phyloP scores from a whole-genome alignment of 2,888 invertebrate species.

The Tridacna crocea region DNA sequence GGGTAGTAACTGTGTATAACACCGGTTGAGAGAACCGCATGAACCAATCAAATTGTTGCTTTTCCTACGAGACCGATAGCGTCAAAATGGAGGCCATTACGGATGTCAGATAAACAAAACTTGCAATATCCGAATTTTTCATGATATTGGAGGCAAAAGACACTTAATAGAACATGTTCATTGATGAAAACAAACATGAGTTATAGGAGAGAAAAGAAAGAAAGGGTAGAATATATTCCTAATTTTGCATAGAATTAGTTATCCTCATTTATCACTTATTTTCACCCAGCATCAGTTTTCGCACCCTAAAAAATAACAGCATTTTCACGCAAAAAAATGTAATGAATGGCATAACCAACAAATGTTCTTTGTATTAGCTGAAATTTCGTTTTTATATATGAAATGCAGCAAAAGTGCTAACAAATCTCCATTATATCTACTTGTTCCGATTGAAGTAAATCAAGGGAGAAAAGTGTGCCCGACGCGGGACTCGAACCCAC shows the following conservation, averaged over 20 bases:
- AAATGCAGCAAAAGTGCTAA: too few relatives aligned
- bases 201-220: neutral
- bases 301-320: neutral
- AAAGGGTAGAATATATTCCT: neutral
- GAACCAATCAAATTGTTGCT: conserved; percentile 8
- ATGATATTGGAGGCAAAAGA: neutral
- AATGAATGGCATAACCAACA: too few relatives aligned
- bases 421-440: too few relatives aligned
- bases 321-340: neutral
- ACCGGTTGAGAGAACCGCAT: neutral
- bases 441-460: too few relatives aligned
- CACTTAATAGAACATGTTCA: neutral
- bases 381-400: too few relatives aligned
- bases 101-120: conserved; percentile 17
- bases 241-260: too few relatives aligned
- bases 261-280: too few relatives aligned
- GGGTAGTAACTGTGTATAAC: too few relatives aligned
- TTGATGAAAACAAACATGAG: neutral
- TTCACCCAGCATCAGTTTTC: too few relatives aligned
- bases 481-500: too few relatives aligned
- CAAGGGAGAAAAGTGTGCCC: too few relatives aligned
- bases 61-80: conserved; percentile 19
- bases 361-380: too few relatives aligned
- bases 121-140: neutral
- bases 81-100: conserved; percentile 29